Evolutionary conservation across 1,140 invertebrate genomes (phyloP).

Genomic region (Gryllus bimaculatus): DNA sequence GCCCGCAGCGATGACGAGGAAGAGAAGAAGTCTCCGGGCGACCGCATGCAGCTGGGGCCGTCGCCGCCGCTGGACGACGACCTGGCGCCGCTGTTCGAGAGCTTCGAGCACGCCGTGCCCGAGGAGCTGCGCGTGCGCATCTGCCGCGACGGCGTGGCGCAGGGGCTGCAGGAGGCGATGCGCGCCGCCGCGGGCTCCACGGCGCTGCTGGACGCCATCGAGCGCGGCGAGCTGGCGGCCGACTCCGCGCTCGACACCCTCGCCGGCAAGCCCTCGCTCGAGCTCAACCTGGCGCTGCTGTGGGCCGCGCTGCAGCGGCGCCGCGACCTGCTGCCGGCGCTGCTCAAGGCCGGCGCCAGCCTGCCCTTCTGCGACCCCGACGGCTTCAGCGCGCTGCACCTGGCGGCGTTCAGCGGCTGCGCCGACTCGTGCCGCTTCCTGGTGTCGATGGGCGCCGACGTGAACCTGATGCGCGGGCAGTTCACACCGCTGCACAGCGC

Average conservation of each 20-base stretch:
- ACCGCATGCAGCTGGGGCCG: constrained; percentile 13
- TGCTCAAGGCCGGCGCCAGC: constrained; percentile 55
- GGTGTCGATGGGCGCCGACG: constrained; percentile 52
- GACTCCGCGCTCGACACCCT: constrained; percentile 32
- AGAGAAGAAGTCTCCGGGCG: neutral
- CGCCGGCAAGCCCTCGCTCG: constrained; percentile 35
- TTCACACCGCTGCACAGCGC: constrained; percentile 71
- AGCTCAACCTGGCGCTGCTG: constrained; percentile 56
- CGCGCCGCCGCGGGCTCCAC: constrained; percentile 51
- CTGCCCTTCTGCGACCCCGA: constrained; percentile 53
- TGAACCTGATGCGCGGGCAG: constrained; percentile 49
- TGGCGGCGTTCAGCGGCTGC: constrained; percentile 67
- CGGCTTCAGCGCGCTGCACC: constrained; percentile 58
- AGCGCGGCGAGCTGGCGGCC: constrained; percentile 42
- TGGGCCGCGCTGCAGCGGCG: constrained; percentile 60
- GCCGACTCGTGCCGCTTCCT: constrained; percentile 57
- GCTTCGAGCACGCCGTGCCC: constrained; percentile 37
- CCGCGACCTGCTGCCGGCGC: constrained; percentile 47
- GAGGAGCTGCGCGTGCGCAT: constrained; percentile 59
- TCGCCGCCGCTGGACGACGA: constrained; percentile 24
- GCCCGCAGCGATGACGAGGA: neutral
- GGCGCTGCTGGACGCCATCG: constrained; percentile 58
- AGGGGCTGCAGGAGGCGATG: constrained; percentile 59
- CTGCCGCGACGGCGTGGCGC: constrained; percentile 59
- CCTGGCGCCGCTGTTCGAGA: constrained; percentile 20